Evolutionary conservation across 2,888 invertebrate species (phyloP), one percentile per base, ranked within the genome.

Genomic region (Drosophila kambysellisi): DNA sequence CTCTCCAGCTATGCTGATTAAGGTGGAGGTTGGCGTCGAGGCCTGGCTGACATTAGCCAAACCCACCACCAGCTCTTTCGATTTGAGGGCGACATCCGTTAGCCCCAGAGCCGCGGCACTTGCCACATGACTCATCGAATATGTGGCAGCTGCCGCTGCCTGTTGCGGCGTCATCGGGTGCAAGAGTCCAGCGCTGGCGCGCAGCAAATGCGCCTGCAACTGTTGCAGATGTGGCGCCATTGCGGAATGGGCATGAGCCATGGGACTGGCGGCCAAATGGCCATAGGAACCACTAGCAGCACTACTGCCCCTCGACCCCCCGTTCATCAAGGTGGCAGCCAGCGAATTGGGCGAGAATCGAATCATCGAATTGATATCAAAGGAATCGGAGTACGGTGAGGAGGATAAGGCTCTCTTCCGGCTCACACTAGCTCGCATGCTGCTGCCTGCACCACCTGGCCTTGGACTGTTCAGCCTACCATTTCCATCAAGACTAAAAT

Each of bases 281-380:
- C 99, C 99, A 94, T 99, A 99, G 75, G 98, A 98, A 53, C 99
- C 99, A 88, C 98, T 98, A 7, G 97, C 97, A 37, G 97, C 96
- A 41, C 92, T 92, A 53, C 91, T 92, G 72, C 97, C 97, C 78
- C 98, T 94, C 0, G 98, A 98, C 25, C 97, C 96, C 25, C 97
- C 96, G 91, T 96, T 96, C 81, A 96, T 96, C 81, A 96, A 95
- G 56, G 96, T 96, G 12, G 96, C 46, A 46, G 46, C 97, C 81
- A 99, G 94, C 32, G 98, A 98, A 85, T 98, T 97, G 7, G 99
- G 99, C 8, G 98, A 98, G 85, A 98, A 98, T 71, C 99, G 95
- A 83, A 99, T 99, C 95, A 99, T 97, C 63, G 98, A 98, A 91
- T 98, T 98, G 91, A 99, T 96, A 94, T 99, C 99, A 81, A 98